phyloP scores from a whole-genome alignment of 2,888 invertebrate species.

The Agapostemon virescens region DNA sequence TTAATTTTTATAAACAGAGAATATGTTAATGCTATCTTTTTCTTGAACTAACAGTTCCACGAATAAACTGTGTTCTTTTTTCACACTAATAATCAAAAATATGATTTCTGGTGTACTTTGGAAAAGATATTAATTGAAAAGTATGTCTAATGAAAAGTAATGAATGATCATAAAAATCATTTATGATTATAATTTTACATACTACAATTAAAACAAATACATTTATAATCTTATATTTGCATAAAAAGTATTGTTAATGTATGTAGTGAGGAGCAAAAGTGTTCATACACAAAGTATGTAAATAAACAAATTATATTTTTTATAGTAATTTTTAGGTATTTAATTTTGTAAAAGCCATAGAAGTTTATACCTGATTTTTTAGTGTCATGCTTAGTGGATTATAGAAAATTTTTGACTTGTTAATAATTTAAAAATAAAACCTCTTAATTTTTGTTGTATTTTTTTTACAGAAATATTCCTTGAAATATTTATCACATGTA shows the following conservation, averaged over 20 bases:
- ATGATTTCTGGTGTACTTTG: conserved; percentile 11
- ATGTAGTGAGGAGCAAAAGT: not conserved
- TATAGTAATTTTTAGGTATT: not conserved
- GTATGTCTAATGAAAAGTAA: not conserved
- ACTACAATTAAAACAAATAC: conserved; percentile 32
- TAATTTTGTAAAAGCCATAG: not conserved
- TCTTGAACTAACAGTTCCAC: conserved; percentile 19
- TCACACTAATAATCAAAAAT: not conserved
- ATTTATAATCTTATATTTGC: conserved; percentile 34
- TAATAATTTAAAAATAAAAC: not conserved
- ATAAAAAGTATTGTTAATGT: conserved; percentile 2
- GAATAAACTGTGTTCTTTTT: conserved; percentile 4
- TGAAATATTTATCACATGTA: not conserved
- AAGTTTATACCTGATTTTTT: not conserved
- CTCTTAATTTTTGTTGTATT: not conserved
- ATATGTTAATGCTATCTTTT: conserved; percentile 6
- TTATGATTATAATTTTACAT: conserved; percentile 5
- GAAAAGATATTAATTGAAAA: conserved; percentile 15
- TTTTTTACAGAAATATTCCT: not conserved
- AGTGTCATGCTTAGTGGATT: not conserved
- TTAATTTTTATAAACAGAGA: conserved; percentile 15
- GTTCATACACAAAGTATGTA: not conserved
- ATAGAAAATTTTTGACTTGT: not conserved
- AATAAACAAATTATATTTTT: not conserved
- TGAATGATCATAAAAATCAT: not conserved